These are phyloP conservation scores for Plebejus argus DNA, from an alignment of 2,888 invertebrate genomes.

Conservation along the genomic window DNA sequence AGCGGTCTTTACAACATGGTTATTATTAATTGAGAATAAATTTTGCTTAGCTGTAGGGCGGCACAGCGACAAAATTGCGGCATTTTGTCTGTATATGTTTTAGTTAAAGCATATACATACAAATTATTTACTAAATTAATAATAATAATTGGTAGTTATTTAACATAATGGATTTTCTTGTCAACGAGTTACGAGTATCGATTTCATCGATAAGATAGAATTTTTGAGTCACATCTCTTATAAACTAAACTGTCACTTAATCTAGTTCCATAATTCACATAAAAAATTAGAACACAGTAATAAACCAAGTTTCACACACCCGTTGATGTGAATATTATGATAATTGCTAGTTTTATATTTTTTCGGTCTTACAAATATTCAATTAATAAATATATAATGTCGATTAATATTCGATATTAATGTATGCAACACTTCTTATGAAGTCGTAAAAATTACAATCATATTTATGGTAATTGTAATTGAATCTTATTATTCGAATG, in stretches of 20 bases:
- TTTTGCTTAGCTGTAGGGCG: no score
- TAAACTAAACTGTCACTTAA: slow-evolving; percentile 6
- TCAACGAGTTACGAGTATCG: background rate
- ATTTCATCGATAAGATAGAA: background rate
- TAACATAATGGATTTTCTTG: no score
- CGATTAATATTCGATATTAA: background rate
- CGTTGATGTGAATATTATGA: slow-evolving; percentile 15
- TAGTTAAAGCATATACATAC: no score
- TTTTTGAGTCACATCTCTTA: background rate
- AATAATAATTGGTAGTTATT: no score
- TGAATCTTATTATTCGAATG: no score
- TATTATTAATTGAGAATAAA: background rate
- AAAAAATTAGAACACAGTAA: slow-evolving; percentile 26
- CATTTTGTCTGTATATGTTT: no score
- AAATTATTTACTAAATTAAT: no score
- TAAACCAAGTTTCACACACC: slow-evolving; percentile 11
- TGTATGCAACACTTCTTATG: background rate
- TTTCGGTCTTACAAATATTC: background rate
- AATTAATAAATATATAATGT: background rate
- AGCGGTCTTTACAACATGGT: background rate
- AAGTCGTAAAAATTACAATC: no score
- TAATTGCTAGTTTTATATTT: slow-evolving; percentile 14
- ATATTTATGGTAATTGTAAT: no score
- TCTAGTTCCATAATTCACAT: background rate
- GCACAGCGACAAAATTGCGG: no score